Percentiles rank a stretch among this genome's conserved stretches.
These are phyloP conservation scores for Zootermopsis nevadensis DNA, from an alignment of 2,888 invertebrate genomes.

Conservation along the genomic window DNA sequence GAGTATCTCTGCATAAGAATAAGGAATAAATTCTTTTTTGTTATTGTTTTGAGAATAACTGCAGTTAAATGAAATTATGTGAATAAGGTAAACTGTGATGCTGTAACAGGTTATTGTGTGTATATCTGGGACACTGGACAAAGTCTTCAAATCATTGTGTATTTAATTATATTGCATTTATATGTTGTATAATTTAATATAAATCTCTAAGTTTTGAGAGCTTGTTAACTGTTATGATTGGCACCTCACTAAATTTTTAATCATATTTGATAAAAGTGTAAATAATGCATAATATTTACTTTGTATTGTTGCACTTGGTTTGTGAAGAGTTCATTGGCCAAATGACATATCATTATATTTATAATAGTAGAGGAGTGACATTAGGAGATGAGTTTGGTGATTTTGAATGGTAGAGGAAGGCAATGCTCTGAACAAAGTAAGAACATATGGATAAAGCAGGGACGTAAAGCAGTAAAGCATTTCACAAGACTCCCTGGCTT, in stretches of 20 bases:
- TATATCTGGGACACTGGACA: not conserved
- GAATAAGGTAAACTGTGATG: not conserved
- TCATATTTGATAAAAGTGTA: not conserved
- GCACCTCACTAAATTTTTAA: not conserved
- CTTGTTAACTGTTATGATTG: not conserved
- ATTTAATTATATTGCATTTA: not conserved
- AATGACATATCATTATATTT: not conserved
- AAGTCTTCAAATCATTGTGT: not conserved
- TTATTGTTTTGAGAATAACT: not conserved
- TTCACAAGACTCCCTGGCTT: no score
- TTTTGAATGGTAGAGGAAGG: no score
- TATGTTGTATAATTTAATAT: not conserved
- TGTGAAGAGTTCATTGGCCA: not conserved
- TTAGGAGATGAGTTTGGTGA: no score
- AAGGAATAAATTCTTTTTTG: no score
- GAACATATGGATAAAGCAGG: no score
- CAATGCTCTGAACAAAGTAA: no score
- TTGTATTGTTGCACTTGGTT: not conserved
- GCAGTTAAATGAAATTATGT: not conserved
- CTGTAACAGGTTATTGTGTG: not conserved
- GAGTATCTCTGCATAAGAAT: not conserved
- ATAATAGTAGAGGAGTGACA: no score
- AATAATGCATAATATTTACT: not conserved
- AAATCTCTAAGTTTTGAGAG: not conserved
- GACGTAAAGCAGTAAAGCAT: no score